Evolutionary conservation across 2,888 invertebrate genomes (phyloP), one percentile per base, ranked within the genome.

Genomic region (Morpho helenor): DNA sequence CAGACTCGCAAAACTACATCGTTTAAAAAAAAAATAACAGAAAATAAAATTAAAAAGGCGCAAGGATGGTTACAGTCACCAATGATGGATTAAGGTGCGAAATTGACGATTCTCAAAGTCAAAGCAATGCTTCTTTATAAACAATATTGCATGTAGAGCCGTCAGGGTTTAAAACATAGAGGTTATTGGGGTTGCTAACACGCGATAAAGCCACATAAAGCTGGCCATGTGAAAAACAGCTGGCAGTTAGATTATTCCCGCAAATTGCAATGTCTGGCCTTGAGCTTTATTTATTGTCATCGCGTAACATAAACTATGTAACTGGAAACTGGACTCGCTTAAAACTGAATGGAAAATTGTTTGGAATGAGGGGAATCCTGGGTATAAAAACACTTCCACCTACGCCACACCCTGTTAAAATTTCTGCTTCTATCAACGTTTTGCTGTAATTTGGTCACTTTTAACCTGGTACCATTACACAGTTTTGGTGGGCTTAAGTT

Each of bases 361-460:
- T 64, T 9, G 60, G 64, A 8, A 62, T 64, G 3, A 66, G 10
- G 2, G 65, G 60, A 7, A 64, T 66, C 7, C 63, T 54, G 16
- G 16, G 16, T 16, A 64, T 64, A 46, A 66, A 65, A 8, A 64
- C 56, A 8, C 7, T 40, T 31, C 66, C 66, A 5, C 67, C 64
- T 7, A 49, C 57, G 10, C 60, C 60, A 41, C 61, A 63, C 1
- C 63, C 67, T 31, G 66, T 66, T 52, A 67, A 52, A 57, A 67
- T 66, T 50, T 61, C 42, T 2, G 64, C 66, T 52, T 68, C 58
- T 8, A 65, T 64, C 40, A 66, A n/a, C 8, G 16, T 65, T 57
- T 40, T n/a, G 8, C 49, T 59, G 41, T 8, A 59, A 52, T 40
- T 31, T 42, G 7, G 23, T 52, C 8, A 60, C 53, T 45, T 52